Percentiles rank a stretch among this genome's conserved stretches.
These are phyloP conservation scores for Pheosia gnoma DNA, from an alignment of 2,888 invertebrate genomes.

Conservation along the genomic window DNA sequence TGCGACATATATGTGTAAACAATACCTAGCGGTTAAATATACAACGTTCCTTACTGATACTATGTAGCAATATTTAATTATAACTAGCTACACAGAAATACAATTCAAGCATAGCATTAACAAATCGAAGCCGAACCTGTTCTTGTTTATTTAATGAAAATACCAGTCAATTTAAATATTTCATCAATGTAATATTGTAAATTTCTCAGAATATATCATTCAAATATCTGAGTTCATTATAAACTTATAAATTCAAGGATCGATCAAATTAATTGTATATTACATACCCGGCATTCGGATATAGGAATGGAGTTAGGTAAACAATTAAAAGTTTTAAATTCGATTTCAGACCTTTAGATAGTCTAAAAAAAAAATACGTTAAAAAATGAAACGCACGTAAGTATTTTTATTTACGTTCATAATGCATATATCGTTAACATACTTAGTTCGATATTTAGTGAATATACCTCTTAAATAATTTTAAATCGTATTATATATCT, in stretches of 20 bases:
- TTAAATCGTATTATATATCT: too few relatives aligned
- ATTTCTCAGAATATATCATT: neutral
- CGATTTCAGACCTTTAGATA: neutral
- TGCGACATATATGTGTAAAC: neutral
- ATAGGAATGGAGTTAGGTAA: neutral
- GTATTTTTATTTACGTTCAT: too few relatives aligned
- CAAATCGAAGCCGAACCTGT: neutral
- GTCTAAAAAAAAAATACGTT: too few relatives aligned
- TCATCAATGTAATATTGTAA: neutral
- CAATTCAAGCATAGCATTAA: constrained; percentile 2
- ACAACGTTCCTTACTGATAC: neutral
- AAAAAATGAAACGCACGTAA: too few relatives aligned
- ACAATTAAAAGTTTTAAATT: neutral
- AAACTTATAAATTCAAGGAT: neutral
- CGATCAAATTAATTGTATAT: neutral
- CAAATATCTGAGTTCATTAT: neutral
- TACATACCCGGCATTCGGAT: neutral
- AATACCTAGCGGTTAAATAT: neutral
- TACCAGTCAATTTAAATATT: neutral
- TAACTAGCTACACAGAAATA: neutral
- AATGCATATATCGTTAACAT: too few relatives aligned
- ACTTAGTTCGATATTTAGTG: too few relatives aligned
- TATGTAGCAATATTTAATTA: constrained; percentile 1
- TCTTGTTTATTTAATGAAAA: neutral
- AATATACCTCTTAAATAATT: too few relatives aligned